Evolutionary conservation across 2,888 invertebrate species (phyloP).

Genomic region (Cylindroiulus punctatus): DNA sequence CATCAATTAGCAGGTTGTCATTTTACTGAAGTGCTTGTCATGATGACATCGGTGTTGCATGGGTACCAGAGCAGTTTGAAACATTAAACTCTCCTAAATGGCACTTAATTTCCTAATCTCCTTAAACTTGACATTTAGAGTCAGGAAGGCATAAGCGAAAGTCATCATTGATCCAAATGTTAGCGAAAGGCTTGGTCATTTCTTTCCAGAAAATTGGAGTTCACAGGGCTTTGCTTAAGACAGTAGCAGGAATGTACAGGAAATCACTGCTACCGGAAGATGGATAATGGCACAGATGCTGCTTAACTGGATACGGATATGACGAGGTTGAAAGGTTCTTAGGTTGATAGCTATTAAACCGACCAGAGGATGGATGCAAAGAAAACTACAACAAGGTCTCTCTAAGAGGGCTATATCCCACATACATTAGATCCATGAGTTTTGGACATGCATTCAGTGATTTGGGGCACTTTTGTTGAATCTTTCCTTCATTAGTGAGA

Average conservation of each 20-base stretch:
- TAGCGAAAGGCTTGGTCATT: neutral
- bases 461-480: no score
- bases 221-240: neutral
- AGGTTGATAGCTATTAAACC: no score
- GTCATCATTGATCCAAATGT: neutral
- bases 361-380: no score
- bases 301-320: no score
- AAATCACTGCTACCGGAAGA: neutral
- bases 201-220: neutral
- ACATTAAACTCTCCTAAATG: neutral
- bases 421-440: no score
- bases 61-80: neutral
- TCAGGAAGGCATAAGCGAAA: neutral
- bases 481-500: no score
- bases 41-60: neutral
- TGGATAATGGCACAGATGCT: neutral
- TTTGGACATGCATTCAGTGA: no score
- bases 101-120: neutral
- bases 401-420: no score
- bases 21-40: slow-evolving; percentile 1
- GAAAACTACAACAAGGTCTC: no score
- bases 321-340: no score
- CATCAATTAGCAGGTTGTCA: neutral
- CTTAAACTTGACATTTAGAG: neutral
- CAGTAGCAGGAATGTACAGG: neutral